Base-by-base conservation (phyloP, 2,888 invertebrate species). In the Lithophane leautieri region DNA sequence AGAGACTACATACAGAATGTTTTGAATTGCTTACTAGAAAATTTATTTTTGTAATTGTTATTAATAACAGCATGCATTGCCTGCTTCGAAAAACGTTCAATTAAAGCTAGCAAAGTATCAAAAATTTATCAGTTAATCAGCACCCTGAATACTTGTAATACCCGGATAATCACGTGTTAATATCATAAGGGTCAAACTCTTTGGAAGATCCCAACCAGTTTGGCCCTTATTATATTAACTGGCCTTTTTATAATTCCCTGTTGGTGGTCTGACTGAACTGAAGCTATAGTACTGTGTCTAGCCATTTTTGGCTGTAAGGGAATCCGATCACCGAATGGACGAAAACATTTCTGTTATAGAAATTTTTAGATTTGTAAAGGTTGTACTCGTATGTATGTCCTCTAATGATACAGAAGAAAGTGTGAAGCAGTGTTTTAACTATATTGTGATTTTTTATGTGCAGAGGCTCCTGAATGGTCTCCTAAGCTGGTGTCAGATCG, bases 391-490 rank as follows among this genome's bases (percentile, higher is more conserved):
- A 16, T 12, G 16, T 54, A 3, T 19, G 4, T 12, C n/a, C 8
- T 11, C 34, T 8, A n/a, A 61, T 8, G 12, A 34, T 61, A 60
- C 9, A 60, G 0, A 40, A 40, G 6, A 22, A 56, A 47, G 0
- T 25, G 8, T n/a, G 3, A 16, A 42, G 4, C 2, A 16, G 14
- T 19, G 11, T 61, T 61, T 22, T 47, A 52, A 54, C 12, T 40
- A 40, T 16, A n/a, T 52, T 60, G 9, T 42, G 42, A n/a, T 52
- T 47, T 28, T 14, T 47, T 52, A 8, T 70, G 25, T 56, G 76
- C 97, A 98, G 98, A 97, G 92, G 96, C 97, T 81, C 98, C 98
- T 58, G 97, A 97, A 86, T 97, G 97, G 91, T 97, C 97, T 80
- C 97, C 98, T 44, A 97, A 97, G 91, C 93, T 98, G 92, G 96